Base-by-base conservation (phyloP, 2,888 invertebrate species). In the Pachydiplax longipennis region DNA sequence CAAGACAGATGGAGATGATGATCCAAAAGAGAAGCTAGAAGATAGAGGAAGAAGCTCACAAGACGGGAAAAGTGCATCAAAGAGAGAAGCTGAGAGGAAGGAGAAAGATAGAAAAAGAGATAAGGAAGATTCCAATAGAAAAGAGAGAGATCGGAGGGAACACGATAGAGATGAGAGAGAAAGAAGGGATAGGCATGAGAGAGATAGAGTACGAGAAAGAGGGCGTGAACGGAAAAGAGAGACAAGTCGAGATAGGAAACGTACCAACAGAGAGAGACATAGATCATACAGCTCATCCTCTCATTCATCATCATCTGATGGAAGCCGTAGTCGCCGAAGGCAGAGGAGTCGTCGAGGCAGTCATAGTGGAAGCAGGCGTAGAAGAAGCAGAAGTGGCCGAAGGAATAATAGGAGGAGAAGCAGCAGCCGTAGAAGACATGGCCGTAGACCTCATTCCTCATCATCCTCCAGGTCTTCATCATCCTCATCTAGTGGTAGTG, bases 131-230 rank as follows among this genome's bases (percentile, higher is more conserved):
- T 37, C 61, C 61, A 92, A 22, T 92, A 92, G 25, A 93, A 93
- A 13, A 93, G 93, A 90, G 93, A 94, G n/a, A 93, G 93, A n/a
- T 91, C 93, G 10, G 93, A 93, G 10, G 93, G 93, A 40, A 94
- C 94, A 91, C 94, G 87, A 87, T 94, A 44, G 94, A 94, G 87
- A 87, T 94, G 44, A 94, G 94, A 90, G 91, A 18, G 65, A 90
- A 44, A 91, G 91, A 2, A 80, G 90, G 48, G 90, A 91, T 35
- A 91, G 90, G 65, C 91, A 80, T 15, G 87, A 90, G 13, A 82
- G 91, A 87, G 73, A 90, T 18, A 90, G 87, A 44, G 91, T 90
- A 91, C 94, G 90, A 94, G 93, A 91, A 93, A 93, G 83, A 93
- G 93, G 91, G 92, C 92, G 65, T 91, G 92, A 58, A 91, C 61